Conservation (phyloP, 2,113 vertebrate species). For the Mastomys coucha region DNA sequence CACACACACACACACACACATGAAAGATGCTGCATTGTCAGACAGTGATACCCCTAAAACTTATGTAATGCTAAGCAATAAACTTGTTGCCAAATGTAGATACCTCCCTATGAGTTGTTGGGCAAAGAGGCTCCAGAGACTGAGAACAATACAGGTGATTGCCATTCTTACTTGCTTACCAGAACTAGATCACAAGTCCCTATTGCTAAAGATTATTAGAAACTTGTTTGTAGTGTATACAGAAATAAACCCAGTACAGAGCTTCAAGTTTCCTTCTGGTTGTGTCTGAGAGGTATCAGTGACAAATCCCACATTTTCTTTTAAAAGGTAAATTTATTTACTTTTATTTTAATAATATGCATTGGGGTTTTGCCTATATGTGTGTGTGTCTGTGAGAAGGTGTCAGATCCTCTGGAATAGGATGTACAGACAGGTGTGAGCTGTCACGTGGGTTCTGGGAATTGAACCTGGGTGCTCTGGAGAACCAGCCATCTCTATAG, state of each 20-base stretch:
- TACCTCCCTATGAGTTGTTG: background rate
- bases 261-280: background rate
- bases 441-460: background rate
- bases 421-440: background rate
- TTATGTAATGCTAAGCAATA: background rate
- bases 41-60: background rate
- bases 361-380: background rate
- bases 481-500: background rate
- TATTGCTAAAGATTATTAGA: background rate
- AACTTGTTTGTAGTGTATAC: background rate
- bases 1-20: too few species aligned
- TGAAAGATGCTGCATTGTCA: too few species aligned
- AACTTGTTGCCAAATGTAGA: too few species aligned
- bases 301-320: background rate
- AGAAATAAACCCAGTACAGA: background rate
- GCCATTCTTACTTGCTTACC: background rate
- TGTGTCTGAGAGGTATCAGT: background rate
- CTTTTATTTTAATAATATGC: background rate
- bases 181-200: background rate
- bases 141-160: background rate
- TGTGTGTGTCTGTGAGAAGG: background rate
- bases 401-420: background rate
- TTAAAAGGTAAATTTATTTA: background rate
- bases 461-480: background rate
- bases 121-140: background rate